Evolutionary conservation across 2,113 vertebrate species (phyloP).

Genomic region (Procapra przewalskii): DNA sequence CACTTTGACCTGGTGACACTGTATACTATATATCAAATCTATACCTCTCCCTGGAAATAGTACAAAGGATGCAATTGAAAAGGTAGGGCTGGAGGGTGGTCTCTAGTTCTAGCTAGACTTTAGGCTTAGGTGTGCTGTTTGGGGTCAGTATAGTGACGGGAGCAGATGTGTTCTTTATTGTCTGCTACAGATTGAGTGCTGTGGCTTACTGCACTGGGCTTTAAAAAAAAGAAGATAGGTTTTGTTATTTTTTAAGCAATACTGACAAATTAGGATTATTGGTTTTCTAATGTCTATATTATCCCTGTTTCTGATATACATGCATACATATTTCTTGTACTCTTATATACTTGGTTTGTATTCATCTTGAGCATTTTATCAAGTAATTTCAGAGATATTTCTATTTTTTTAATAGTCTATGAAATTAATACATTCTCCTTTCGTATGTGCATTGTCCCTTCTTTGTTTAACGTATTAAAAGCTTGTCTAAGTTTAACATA

Average conservation of each 20-base stretch:
- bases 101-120: neutral
- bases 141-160: neutral
- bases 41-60: neutral
- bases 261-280: neutral
- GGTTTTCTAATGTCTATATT: neutral
- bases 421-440: slow-evolving; percentile 7
- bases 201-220: neutral
- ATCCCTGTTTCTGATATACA: neutral
- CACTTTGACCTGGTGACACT: neutral
- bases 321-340: neutral
- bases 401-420: slow-evolving; percentile 1
- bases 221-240: neutral
- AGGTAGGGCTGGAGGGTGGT: neutral
- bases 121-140: neutral
- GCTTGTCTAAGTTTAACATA: neutral
- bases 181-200: neutral
- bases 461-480: neutral
- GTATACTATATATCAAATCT: neutral
- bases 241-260: neutral
- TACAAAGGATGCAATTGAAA: neutral
- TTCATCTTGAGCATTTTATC: slow-evolving; percentile 14
- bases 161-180: neutral
- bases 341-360: neutral
- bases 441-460: neutral
- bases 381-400: slow-evolving; percentile 3